Conservation (phyloP, 2,888 invertebrate species). For the Aspidiotus destructor region DNA sequence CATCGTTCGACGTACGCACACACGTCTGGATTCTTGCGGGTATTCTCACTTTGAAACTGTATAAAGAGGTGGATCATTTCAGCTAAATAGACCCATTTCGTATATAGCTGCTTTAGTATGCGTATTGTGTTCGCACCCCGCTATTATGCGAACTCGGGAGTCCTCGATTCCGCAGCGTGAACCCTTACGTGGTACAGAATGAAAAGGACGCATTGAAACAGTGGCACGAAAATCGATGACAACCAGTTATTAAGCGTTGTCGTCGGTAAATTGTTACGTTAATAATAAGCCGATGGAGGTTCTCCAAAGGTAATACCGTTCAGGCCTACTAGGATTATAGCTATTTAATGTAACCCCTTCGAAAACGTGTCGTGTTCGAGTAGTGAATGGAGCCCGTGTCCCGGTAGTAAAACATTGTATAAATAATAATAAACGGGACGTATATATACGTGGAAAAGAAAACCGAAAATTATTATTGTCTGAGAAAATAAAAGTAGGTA, state of each 20-base stretch:
- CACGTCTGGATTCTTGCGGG: conserved; percentile 2
- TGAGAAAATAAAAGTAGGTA: too few species aligned
- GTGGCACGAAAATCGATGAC: conserved; percentile 22
- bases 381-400: too few species aligned
- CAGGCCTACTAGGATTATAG: not conserved
- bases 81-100: conserved; percentile 1
- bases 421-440: too few species aligned
- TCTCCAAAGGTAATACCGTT: conserved; percentile 6
- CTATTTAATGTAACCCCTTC: conserved; percentile 1
- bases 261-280: conserved; percentile 26
- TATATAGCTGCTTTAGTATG: not conserved
- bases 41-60: not conserved
- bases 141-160: not conserved
- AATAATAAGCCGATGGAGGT: conserved; percentile 18
- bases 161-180: not conserved
- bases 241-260: conserved; percentile 29
- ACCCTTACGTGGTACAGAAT: not conserved
- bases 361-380: not conserved
- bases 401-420: too few species aligned
- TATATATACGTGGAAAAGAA: too few species aligned
- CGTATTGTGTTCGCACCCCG: conserved; percentile 1
- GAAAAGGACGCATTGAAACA: not conserved
- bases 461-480: too few species aligned
- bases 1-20: not conserved
- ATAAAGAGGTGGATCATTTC: not conserved